Percentiles rank a stretch among this genome's conserved stretches.
These are phyloP conservation scores for Hemithea aestivaria DNA, from an alignment of 2,888 invertebrate genomes.

Conservation along the genomic window DNA sequence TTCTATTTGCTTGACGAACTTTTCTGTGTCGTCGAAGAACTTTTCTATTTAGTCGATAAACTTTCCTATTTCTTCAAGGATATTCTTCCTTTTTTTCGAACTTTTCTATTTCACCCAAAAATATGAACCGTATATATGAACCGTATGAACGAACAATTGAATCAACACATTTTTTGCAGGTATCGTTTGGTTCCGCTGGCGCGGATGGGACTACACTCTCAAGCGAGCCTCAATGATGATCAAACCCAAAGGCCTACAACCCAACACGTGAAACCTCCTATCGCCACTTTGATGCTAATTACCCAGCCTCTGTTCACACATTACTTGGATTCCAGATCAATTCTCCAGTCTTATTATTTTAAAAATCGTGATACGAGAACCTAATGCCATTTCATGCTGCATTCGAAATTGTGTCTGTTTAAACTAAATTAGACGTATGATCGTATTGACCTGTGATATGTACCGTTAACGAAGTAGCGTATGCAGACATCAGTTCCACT, in stretches of 20 bases:
- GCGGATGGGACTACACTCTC: slow-evolving; percentile 96
- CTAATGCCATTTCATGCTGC: too few species aligned
- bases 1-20: too few species aligned
- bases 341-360: not conserved
- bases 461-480: not conserved
- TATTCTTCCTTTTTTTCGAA: too few species aligned
- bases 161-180: slow-evolving; percentile 79
- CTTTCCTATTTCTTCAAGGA: too few species aligned
- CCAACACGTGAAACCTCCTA: slow-evolving; percentile 60
- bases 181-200: slow-evolving; percentile 97
- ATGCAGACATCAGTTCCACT: not conserved
- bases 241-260: slow-evolving; percentile 85
- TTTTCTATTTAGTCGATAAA: too few species aligned
- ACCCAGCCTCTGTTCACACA: slow-evolving; percentile 61
- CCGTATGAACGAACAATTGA: too few species aligned
- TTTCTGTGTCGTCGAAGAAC: too few species aligned
- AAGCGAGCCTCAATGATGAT: slow-evolving; percentile 96
- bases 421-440: not conserved
- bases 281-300: slow-evolving; percentile 27
- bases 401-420: too few species aligned
- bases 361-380: too few species aligned
- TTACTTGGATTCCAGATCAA: slow-evolving; percentile 56
- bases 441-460: not conserved
- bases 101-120: too few species aligned
- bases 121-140: too few species aligned